phyloP scores from a whole-genome alignment of 2,797 vertebrate species.

The Platyrinchus mystaceus region DNA sequence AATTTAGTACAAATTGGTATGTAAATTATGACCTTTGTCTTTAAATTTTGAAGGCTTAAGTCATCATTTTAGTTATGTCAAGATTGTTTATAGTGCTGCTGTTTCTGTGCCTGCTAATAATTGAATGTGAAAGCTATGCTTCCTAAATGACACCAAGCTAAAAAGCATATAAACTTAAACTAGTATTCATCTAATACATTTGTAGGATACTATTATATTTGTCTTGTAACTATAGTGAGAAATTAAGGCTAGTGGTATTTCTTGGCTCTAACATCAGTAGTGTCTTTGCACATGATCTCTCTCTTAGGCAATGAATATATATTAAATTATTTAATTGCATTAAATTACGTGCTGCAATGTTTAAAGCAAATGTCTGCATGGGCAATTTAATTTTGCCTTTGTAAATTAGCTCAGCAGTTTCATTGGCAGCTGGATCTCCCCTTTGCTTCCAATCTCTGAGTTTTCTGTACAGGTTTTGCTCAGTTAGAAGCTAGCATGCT shows the following conservation, averaged over 20 bases:
- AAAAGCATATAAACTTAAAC: constrained; percentile 4
- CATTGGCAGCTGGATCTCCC: background rate
- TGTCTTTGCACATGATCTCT: background rate
- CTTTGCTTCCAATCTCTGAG: background rate
- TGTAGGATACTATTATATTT: background rate
- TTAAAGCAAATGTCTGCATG: background rate
- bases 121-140: background rate
- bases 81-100: background rate
- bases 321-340: background rate
- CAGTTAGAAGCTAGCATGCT: background rate
- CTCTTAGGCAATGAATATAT: background rate
- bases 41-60: background rate
- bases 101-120: background rate
- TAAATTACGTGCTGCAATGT: background rate
- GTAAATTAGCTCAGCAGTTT: background rate
- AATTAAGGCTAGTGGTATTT: background rate
- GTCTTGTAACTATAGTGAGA: background rate
- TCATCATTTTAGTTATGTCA: background rate
- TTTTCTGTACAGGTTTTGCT: background rate
- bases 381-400: background rate
- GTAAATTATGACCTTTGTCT: background rate
- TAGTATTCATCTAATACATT: background rate
- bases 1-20: background rate
- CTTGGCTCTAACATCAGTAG: background rate
- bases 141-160: background rate